A percentile compares a stretch with the other conserved stretches of the same genome.
These are phyloP conservation scores for Brachionichthys hirsutus DNA, from an alignment of 2,113 vertebrate genomes.

Conservation along the genomic window DNA sequence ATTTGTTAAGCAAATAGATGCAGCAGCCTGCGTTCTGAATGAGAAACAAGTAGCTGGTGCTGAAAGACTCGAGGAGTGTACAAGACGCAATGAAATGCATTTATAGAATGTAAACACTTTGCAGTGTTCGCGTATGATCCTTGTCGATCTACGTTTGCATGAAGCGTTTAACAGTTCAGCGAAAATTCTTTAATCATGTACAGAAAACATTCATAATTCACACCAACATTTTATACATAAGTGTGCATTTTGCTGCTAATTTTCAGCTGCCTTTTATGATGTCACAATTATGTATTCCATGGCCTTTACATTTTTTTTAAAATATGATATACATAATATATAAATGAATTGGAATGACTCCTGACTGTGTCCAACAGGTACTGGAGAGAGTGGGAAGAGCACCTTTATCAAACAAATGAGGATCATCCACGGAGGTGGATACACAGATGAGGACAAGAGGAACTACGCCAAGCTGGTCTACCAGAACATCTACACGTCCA, in stretches of 20 bases:
- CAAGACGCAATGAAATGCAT: neutral
- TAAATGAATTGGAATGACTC: neutral
- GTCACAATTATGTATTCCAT: too few relatives aligned
- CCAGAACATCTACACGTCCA: conserved; percentile 88
- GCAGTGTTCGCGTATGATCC: too few relatives aligned
- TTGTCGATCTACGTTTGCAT: too few relatives aligned
- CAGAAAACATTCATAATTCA: too few relatives aligned
- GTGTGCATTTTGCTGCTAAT: too few relatives aligned
- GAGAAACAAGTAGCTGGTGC: conserved; percentile 4
- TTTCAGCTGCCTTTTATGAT: too few relatives aligned
- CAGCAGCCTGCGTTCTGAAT: conserved; percentile 1
- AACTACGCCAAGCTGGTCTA: conserved; percentile 86
- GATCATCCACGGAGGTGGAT: conserved; percentile 90
- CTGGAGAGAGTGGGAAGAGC: conserved; percentile 90
- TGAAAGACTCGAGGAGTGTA: neutral
- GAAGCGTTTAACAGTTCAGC: too few relatives aligned
- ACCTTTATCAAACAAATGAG: conserved; percentile 94
- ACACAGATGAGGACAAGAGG: conserved; percentile 86
- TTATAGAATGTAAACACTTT: too few relatives aligned
- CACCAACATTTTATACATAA: too few relatives aligned
- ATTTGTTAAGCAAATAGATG: conserved; percentile 64
- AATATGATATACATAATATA: too few relatives aligned
- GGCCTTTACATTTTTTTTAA: too few relatives aligned
- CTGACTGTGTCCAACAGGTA: conserved; percentile 71
- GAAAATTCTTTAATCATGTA: too few relatives aligned